Evolutionary conservation across 2,888 invertebrate species (phyloP), one percentile per base, ranked within the genome.

Genomic region (Chirona hameri): DNA sequence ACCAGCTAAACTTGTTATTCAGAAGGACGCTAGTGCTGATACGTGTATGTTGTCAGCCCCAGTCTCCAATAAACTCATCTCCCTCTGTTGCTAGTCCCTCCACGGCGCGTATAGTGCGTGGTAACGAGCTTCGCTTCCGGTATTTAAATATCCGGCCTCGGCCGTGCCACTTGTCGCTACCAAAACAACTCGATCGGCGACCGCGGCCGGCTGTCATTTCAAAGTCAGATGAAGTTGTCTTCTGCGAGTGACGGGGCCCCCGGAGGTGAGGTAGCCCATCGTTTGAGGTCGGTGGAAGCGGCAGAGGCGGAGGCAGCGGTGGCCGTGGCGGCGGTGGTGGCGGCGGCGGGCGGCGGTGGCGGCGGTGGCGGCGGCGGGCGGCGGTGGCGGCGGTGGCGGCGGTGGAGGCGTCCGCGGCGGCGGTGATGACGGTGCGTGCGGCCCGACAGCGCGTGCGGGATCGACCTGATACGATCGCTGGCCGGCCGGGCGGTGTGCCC

Each of bases 161-260:
- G 31, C 29, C 10, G 72, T 18, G 29, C 72, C 60, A 52, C 52
- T 52, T 52, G 52, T 52, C 52, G 52, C 52, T 52, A 18, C 15
- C 72, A 72, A 29, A 72, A 72, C 72, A 72, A 31, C 72, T 72
- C 31, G 14, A 72, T 72, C 72, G 72, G n/a, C 24, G n/a, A n/a
- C n/a, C 72, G 72, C 31, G 15, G 15, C 31, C 72, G 72, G 52
- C 39, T 27, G 31, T 14, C 27, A 72, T 31, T 72, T 31, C 27
- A 27, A 29, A 72, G 29, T 72, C 72, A 31, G 31, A 72, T 72
- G 72, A 31, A 72, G 31, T 31, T 27, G 31, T 31, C 72, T 14
- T 27, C 21, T 52, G 52, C 52, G 52, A 52, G 39, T 39, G 39
- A 39, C 39, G 39, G 39, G 39, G 7, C 39, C 39, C 39, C 39